Conservation (phyloP, 2,797 vertebrate genomes). For the Muscicapa comitata region DNA sequence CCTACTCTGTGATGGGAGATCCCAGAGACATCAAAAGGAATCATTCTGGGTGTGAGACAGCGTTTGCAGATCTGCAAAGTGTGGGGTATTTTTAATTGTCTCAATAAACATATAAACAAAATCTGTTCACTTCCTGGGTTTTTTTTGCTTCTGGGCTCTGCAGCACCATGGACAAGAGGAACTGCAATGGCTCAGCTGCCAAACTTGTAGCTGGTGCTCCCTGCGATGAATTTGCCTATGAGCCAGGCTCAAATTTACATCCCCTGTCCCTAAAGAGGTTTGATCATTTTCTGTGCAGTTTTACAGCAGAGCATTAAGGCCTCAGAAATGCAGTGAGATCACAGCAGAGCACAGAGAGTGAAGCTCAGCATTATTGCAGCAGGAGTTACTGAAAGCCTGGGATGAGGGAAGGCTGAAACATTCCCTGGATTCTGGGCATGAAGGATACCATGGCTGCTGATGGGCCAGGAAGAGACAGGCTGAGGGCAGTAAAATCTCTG, state of each 20-base stretch:
- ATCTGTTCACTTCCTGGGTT: not conserved
- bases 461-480: not conserved
- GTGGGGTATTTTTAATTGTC: constrained; percentile 3
- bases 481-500: not conserved
- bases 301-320: not conserved
- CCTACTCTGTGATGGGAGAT: not conserved
- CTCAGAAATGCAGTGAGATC: not conserved
- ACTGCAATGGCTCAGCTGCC: not conserved
- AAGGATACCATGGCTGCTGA: not conserved
- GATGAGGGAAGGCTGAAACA: not conserved
- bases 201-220: not conserved
- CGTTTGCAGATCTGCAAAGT: not conserved
- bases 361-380: not conserved
- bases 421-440: not conserved
- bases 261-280: not conserved
- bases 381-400: not conserved
- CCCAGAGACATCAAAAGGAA: not conserved
- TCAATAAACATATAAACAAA: constrained; percentile 60
- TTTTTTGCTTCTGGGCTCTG: constrained; percentile 6
- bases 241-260: not conserved
- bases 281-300: not conserved
- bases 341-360: not conserved
- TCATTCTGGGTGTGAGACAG: not conserved
- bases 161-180: not conserved
- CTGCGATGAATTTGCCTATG: accelerated